Evolutionary conservation across 2,797 vertebrate genomes (phyloP).

Genomic region (Schizopygopsis pylzovi): DNA sequence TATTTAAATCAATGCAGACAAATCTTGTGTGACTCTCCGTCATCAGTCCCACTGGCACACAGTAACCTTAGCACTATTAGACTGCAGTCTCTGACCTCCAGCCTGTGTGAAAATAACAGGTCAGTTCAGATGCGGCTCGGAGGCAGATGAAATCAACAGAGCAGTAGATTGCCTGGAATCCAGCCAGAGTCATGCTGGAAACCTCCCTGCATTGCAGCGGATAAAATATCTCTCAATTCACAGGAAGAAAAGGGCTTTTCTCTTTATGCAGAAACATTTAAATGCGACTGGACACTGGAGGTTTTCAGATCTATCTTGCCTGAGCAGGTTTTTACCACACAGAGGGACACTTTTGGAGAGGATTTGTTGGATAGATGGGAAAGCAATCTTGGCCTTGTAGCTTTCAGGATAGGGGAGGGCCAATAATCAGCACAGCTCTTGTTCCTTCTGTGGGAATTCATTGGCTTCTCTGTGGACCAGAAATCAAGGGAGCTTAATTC

Average conservation of each 20-base stretch:
- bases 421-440: conserved; percentile 9
- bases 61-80: neutral
- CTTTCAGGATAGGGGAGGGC: neutral
- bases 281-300: neutral
- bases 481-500: conserved; percentile 21
- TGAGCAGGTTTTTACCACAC: neutral
- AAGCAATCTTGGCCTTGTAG: neutral
- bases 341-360: neutral
- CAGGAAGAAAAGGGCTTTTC: neutral
- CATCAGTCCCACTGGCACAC: neutral
- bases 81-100: conserved; percentile 32
- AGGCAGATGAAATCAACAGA: conserved; percentile 44
- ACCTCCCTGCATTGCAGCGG: conserved; percentile 35
- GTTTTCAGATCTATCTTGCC: neutral
- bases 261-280: conserved; percentile 11
- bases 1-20: neutral
- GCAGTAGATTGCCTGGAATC: conserved; percentile 35
- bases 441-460: conserved; percentile 28
- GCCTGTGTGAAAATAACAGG: conserved; percentile 34
- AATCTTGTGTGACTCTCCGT: neutral
- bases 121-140: conserved; percentile 27
- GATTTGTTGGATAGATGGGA: conserved; percentile 6
- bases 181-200: conserved; percentile 28
- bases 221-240: conserved; percentile 23
- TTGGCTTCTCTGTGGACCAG: conserved; percentile 16